These are phyloP conservation scores for Eupsilia transversa DNA, from an alignment of 2,888 invertebrate species.

Conservation along the genomic window DNA sequence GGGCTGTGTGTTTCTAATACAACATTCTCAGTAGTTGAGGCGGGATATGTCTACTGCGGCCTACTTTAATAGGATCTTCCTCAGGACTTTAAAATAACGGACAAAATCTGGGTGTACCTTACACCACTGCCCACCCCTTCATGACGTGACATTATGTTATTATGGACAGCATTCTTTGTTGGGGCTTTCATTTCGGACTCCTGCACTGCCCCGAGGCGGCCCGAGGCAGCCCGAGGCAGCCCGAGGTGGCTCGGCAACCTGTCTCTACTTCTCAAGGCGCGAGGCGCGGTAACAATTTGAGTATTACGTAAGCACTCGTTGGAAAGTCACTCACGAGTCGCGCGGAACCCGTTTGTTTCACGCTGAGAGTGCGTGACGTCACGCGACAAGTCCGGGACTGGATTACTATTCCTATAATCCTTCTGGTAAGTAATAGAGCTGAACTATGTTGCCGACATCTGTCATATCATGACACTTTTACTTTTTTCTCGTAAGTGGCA, in stretches of 20 bases:
- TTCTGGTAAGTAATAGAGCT: not conserved
- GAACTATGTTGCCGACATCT: not conserved
- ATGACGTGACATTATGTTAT: not conserved
- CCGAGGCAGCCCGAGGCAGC: not conserved
- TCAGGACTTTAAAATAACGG: not conserved
- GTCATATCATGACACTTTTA: constrained; percentile 11
- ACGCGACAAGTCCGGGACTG: not conserved
- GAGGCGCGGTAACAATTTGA: constrained; percentile 27
- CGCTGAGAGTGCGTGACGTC: constrained; percentile 26
- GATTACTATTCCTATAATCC: not conserved
- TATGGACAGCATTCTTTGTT: not conserved
- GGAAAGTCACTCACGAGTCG: constrained; percentile 30
- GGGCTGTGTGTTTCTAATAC: too few species aligned
- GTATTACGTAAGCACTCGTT: constrained; percentile 33
- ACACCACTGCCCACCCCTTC: not conserved
- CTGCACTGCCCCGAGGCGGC: not conserved
- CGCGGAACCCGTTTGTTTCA: constrained; percentile 27
- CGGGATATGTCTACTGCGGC: too few species aligned
- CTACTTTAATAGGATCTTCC: too few species aligned
- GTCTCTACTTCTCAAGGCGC: not conserved
- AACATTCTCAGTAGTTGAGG: too few species aligned
- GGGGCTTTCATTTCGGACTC: constrained; percentile 28
- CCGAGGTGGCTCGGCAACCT: constrained; percentile 24
- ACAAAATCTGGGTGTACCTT: not conserved
- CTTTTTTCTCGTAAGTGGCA: constrained; percentile 20